Evolutionary conservation across 2,888 invertebrate genomes (phyloP), one percentile per base, ranked within the genome.

Genomic region (Diogma glabrata): DNA sequence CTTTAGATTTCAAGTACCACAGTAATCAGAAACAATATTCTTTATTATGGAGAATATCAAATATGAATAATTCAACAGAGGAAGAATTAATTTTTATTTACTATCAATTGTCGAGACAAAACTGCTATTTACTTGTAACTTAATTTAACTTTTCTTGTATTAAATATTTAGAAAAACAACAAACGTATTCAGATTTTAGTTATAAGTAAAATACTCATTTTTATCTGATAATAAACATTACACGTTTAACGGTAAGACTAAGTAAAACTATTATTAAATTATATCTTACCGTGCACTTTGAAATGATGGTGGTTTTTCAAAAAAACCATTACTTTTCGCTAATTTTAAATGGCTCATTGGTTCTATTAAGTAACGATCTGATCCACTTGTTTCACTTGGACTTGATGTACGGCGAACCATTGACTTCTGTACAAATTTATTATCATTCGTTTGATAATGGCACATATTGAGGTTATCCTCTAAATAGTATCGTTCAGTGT

Each of bases 351-450:
- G 43, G 23, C 14, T 43, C 23, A 62, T 61, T 23, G 64, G 59
- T 55, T 69, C 67, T 17, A 70, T 58, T 23, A 69, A 57, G 52
- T 68, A 69, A 47, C 70, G 64, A 62, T 70, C 69, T 9, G 69
- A 70, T 14, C 68, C 69, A 51, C 70, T 70, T 7, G 69, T 70
- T 56, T 70, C 69, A 56, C 69, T 70, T 12, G 68, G 70, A 57
- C 69, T 69, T 26, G 70, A 70, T 40, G 65, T 57, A 10, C 62
- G 62, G 55, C 65, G 67, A 26, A 68, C 52, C 19, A 58, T 52
- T 9, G 48, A 48, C n/a, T 48, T 24, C 8, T 30, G 24, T 19
- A 24, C 22, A 19, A 48, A 30, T 30, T 24, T 48, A 48, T 48
- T 48, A 7, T 22, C 23, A 3, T 19, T 26, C 8, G 48, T 20